A percentile compares a stretch with the other conserved stretches of the same genome.
phyloP scores from a whole-genome alignment of 1,140 invertebrate species.

The Platyscapa corneri region DNA sequence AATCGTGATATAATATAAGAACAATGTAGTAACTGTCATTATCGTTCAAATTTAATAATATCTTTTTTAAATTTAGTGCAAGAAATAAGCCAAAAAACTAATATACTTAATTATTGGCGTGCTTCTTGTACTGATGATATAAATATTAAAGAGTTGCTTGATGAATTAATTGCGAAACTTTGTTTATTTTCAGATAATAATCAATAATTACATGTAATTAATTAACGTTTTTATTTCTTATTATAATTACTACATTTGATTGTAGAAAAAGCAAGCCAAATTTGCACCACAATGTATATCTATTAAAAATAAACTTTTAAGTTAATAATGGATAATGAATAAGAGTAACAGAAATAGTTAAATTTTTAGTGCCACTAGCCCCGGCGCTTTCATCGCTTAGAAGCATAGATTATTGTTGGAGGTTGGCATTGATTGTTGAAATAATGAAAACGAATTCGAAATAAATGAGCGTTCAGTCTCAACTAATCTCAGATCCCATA shows the following conservation, averaged over 20 bases:
- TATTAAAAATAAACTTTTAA: neutral
- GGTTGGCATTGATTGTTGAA: neutral
- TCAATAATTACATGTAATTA: too few relatives aligned
- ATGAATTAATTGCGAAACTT: too few relatives aligned
- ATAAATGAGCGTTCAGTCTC: neutral
- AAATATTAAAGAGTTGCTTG: too few relatives aligned
- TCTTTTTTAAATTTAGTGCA: neutral
- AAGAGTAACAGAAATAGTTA: neutral
- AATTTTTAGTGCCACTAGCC: neutral
- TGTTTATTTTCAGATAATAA: too few relatives aligned
- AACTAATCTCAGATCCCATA: neutral
- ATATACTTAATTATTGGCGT: too few relatives aligned
- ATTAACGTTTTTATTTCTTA: too few relatives aligned
- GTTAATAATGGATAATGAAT: neutral
- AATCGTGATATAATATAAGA: neutral
- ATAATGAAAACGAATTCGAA: neutral
- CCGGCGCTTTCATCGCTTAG: neutral
- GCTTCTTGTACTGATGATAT: too few relatives aligned
- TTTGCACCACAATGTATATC: neutral
- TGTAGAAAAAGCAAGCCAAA: neutral
- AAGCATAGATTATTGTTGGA: neutral
- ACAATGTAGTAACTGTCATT: neutral
- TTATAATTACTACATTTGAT: neutral
- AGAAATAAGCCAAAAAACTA: too few relatives aligned
- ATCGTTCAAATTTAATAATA: neutral